Conservation (phyloP, 1,140 invertebrate genomes). For the Drosophila lowei region DNA sequence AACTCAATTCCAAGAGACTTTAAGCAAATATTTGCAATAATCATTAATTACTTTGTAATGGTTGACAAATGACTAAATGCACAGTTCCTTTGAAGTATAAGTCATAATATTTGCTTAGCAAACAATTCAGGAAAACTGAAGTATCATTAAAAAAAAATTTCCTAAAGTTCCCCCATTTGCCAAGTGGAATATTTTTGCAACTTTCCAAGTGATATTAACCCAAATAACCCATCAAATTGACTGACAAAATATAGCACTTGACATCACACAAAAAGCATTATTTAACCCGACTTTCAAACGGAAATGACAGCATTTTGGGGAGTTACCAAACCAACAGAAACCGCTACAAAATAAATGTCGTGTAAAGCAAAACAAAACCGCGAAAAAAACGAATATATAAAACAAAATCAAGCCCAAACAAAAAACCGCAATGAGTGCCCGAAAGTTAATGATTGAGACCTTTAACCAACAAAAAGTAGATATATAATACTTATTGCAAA, state of each 20-base stretch:
- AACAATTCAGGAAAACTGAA: background rate
- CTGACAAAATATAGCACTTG: slow-evolving; percentile 36
- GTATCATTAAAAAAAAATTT: background rate
- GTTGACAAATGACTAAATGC: no score
- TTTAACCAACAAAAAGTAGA: slow-evolving; percentile 13
- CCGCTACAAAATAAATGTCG: slow-evolving; percentile 59
- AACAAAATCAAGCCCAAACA: slow-evolving; percentile 10
- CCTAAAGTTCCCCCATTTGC: background rate
- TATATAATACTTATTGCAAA: slow-evolving; percentile 31
- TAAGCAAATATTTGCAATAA: no score
- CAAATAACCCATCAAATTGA: slow-evolving; percentile 21
- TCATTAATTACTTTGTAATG: no score
- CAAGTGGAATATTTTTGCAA: background rate
- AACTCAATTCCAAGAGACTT: no score
- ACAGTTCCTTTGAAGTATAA: no score
- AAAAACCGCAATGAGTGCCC: slow-evolving; percentile 24
- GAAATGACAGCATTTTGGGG: slow-evolving; percentile 63
- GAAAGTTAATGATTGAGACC: slow-evolving; percentile 44
- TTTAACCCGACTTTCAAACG: slow-evolving; percentile 63
- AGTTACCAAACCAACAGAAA: slow-evolving; percentile 59
- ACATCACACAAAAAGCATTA: slow-evolving; percentile 31
- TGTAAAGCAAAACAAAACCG: slow-evolving; percentile 44
- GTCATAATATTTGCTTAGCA: no score
- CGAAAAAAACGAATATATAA: slow-evolving; percentile 1
- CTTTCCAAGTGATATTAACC: slow-evolving; percentile 10